A percentile compares a stretch with the other conserved stretches of the same genome.
Evolutionary conservation across 2,888 invertebrate genomes (phyloP).

Genomic region (Chrysolina haemoptera): DNA sequence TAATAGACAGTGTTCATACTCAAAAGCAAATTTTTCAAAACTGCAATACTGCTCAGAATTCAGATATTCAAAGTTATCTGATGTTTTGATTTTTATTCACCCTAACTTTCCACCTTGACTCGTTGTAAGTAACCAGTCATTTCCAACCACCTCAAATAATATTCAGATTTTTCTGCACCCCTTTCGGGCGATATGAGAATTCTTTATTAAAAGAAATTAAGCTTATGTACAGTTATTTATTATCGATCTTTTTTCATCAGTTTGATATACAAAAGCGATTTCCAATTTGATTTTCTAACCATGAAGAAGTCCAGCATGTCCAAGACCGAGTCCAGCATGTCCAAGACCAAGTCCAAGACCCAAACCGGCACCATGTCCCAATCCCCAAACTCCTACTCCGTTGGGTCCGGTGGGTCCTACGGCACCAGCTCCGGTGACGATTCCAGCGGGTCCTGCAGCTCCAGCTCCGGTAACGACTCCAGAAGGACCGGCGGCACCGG

Average conservation of each 20-base stretch:
- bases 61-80: too few species aligned
- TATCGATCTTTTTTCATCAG: constrained; percentile 11
- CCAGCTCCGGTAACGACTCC: constrained; percentile 49
- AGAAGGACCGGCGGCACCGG: constrained; percentile 49
- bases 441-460: constrained; percentile 46
- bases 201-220: not conserved
- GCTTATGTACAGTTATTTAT: constrained; percentile 14
- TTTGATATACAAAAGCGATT: constrained; percentile 1
- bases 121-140: not conserved
- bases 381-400: constrained; percentile 31
- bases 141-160: not conserved
- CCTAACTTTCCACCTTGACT: too few species aligned
- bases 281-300: constrained; percentile 3
- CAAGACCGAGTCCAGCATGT: constrained; percentile 19
- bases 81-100: too few species aligned
- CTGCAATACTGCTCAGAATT: too few species aligned
- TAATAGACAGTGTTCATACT: too few species aligned
- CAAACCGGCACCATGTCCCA: constrained; percentile 26
- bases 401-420: constrained; percentile 48
- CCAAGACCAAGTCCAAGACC: constrained; percentile 23
- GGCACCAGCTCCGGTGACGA: constrained; percentile 46
- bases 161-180: not conserved
- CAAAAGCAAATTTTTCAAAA: too few species aligned
- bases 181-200: not conserved
- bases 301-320: constrained; percentile 23